Conservation (phyloP, 2,888 invertebrate species). For the Carabus problematicus region DNA sequence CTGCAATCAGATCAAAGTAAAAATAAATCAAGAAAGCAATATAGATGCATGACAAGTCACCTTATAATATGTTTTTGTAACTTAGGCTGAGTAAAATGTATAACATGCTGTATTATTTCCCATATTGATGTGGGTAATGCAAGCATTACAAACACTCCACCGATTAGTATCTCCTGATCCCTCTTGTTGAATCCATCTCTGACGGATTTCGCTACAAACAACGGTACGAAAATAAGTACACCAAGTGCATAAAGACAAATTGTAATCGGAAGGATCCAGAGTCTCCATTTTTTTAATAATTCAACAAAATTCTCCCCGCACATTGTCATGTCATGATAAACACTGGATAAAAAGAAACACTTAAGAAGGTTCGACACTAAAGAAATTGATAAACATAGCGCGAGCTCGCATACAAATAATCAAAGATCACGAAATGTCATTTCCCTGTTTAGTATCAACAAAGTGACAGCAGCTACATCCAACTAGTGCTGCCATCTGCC, state of each 20-base stretch:
- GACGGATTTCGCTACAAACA: constrained; percentile 81
- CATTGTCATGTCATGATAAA: constrained; percentile 49
- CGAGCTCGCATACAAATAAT: constrained; percentile 17
- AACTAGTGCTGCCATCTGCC: neutral
- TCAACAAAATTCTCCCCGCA: constrained; percentile 52
- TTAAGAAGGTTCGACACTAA: constrained; percentile 9
- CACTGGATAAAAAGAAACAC: constrained; percentile 12
- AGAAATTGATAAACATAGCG: constrained; percentile 9
- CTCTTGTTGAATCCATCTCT: constrained; percentile 79
- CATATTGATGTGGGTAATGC: constrained; percentile 92
- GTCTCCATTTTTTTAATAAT: constrained; percentile 71
- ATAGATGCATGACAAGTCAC: constrained; percentile 57
- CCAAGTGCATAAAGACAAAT: constrained; percentile 81
- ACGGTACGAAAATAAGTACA: constrained; percentile 83
- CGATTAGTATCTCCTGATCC: constrained; percentile 83
- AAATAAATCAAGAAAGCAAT: constrained; percentile 12
- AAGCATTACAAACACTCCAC: constrained; percentile 89
- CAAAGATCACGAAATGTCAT: constrained; percentile 29
- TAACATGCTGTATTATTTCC: constrained; percentile 93
- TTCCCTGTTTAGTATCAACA: constrained; percentile 4
- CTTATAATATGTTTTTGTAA: constrained; percentile 94
- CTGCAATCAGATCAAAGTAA: constrained; percentile 61
- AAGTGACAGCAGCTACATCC: constrained; percentile 21
- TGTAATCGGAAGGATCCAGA: constrained; percentile 89
- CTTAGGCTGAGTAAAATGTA: constrained; percentile 90